Evolutionary conservation across 2,888 invertebrate genomes (phyloP), one percentile per base, ranked within the genome.

Genomic region (Lochmaea capreae): DNA sequence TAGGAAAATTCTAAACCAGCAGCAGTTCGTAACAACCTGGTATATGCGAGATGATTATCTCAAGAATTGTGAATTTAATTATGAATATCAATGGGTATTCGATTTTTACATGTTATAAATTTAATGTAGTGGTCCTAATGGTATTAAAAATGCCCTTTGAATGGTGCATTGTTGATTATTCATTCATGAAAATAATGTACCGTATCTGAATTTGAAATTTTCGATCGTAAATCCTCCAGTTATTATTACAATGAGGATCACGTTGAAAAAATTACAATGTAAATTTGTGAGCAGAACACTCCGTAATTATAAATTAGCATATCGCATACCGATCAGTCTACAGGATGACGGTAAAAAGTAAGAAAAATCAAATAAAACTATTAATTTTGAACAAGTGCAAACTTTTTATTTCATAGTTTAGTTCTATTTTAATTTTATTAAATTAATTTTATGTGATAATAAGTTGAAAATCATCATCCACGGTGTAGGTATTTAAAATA

Each of bases 141-240:
- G 8, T 54, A 54, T 3, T 10, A 16, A 54, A 54, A 54, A 18
- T 18, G 10, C 10, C 16, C 6, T 10, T 54, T 63, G 18, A 63
- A 63, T 63, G 43, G 62, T 63, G 43, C 62, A 63, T 63, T 63
- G 62, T 63, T 43, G 4, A 63, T 63, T 18, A 42, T 18, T 12
- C 62, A 63, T 63, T 63, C 62, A 43, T 63, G 16, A 63, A 63
- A 63, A 63, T 63, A 63, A 63, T 18, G 43, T 43, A 63, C 62
- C 62, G 62, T 63, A 22, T 63, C 62, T 42, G 62, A 42, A 63
- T 63, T 16, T 43, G n/a, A 39, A 62, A 62, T 62, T 62, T 62
- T 18, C 3, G 43, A 43, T 63, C 43, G 62, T 62, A 62, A 39
- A n/a, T 62, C 42, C n/a, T 16, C 61, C 33, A 14, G 61, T 61